phyloP scores from a whole-genome alignment of 2,888 invertebrate species.

The Anodontia alba region DNA sequence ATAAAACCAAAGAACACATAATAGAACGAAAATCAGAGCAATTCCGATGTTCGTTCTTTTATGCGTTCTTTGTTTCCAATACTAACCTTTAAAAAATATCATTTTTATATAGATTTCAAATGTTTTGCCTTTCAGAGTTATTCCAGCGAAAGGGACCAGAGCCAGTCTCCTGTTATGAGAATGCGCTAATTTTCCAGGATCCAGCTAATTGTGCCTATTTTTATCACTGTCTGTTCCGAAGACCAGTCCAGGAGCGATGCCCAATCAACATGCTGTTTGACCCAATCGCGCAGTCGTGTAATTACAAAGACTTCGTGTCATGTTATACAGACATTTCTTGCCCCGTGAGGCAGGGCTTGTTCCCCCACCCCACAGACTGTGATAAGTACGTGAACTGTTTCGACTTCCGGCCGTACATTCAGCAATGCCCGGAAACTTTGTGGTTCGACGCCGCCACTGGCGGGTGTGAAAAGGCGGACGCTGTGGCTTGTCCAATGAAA shows the following conservation, averaged over 20 bases:
- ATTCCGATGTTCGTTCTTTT: too few species aligned
- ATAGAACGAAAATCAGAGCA: too few species aligned
- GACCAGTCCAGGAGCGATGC: constrained; percentile 65
- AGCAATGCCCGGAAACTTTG: constrained; percentile 57
- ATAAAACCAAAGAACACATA: too few species aligned
- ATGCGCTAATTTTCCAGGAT: constrained; percentile 61
- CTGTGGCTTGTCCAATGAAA: constrained; percentile 55
- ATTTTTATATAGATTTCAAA: too few species aligned
- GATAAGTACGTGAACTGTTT: constrained; percentile 69
- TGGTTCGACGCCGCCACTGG: constrained; percentile 84
- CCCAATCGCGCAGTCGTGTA: constrained; percentile 64
- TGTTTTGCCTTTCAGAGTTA: constrained; percentile 65
- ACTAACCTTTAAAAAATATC: too few species aligned
- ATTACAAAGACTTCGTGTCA: constrained; percentile 68
- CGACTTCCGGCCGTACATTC: constrained; percentile 67
- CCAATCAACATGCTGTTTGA: constrained; percentile 67
- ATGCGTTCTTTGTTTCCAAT: too few species aligned
- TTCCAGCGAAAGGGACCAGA: constrained; percentile 62
- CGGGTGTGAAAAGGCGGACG: constrained; percentile 57
- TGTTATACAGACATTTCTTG: constrained; percentile 67
- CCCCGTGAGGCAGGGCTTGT: constrained; percentile 61
- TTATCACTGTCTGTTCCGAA: constrained; percentile 64
- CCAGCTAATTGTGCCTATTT: constrained; percentile 72
- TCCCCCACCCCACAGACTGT: constrained; percentile 66
- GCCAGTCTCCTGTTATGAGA: constrained; percentile 78